These are phyloP conservation scores for Rhinogobio ventralis DNA, from an alignment of 2,797 vertebrate species.

Conservation along the genomic window DNA sequence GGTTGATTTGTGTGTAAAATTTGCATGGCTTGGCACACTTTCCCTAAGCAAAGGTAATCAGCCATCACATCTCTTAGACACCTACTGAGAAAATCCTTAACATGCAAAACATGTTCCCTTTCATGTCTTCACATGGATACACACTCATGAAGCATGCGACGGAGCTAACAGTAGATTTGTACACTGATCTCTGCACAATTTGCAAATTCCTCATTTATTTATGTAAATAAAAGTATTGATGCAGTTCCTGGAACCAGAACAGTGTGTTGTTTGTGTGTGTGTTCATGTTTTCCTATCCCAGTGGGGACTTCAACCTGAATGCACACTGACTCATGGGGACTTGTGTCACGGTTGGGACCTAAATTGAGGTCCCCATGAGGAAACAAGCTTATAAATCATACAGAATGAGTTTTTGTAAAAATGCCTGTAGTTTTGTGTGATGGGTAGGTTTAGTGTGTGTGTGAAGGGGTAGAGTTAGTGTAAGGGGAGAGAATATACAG, in stretches of 20 bases:
- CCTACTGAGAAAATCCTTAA: constrained; percentile 62
- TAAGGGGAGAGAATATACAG: no score
- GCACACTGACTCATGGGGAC: no score
- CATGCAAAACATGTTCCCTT: constrained; percentile 53
- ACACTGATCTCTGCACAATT: constrained; percentile 49
- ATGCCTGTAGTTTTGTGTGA: no score
- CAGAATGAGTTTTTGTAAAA: no score
- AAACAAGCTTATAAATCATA: no score
- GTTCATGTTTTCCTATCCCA: not conserved
- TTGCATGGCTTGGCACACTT: constrained; percentile 62
- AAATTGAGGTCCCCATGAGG: no score
- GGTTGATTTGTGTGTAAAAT: constrained; percentile 57
- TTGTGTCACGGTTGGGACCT: no score
- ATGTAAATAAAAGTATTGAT: constrained; percentile 54
- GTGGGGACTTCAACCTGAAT: no score
- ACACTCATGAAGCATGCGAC: not conserved
- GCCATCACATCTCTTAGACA: constrained; percentile 58
- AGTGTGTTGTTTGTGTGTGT: constrained; percentile 18
- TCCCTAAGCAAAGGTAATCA: constrained; percentile 63
- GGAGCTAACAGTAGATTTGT: constrained; percentile 56
- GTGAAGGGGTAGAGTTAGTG: no score
- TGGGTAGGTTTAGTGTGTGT: no score
- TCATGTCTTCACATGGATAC: constrained; percentile 27
- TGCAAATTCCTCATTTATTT: constrained; percentile 57
- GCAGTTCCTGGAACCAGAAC: constrained; percentile 56